A percentile compares a stretch with the other conserved stretches of the same genome.
phyloP scores from a whole-genome alignment of 1,140 invertebrate genomes.

The Oreohelix idahoensis region DNA sequence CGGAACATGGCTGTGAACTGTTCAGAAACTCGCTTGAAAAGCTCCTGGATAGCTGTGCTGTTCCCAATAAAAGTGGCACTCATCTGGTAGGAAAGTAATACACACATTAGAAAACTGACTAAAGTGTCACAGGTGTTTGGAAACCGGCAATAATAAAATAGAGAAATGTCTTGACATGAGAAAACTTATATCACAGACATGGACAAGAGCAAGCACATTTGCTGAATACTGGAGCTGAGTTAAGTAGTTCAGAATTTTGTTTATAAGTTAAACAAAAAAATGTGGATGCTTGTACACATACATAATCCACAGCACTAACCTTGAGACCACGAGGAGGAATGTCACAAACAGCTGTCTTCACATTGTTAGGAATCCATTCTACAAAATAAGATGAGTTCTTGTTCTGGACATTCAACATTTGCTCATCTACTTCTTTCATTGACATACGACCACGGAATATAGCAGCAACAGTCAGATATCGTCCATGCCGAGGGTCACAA shows the following conservation, averaged over 20 bases:
- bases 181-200: too few species aligned
- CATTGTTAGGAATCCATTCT: conserved; percentile 82
- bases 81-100: too few species aligned
- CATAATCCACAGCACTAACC: too few species aligned
- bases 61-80: conserved; percentile 78
- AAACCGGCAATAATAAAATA: too few species aligned
- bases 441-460: conserved; percentile 84
- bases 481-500: conserved; percentile 74
- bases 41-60: conserved; percentile 30
- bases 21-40: conserved; percentile 85
- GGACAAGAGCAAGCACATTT: too few species aligned
- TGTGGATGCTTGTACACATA: too few species aligned
- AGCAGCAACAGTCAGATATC: conserved; percentile 92
- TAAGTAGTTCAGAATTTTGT: too few species aligned
- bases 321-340: conserved; percentile 91
- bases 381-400: conserved; percentile 87
- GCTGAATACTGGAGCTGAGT: too few species aligned
- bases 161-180: too few species aligned
- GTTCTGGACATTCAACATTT: conserved; percentile 85
- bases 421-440: conserved; percentile 54
- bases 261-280: too few species aligned
- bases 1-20: conserved; percentile 79
- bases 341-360: conserved; percentile 75
- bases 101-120: too few species aligned
- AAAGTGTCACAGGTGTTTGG: too few species aligned